Conservation (phyloP, 2,888 invertebrate genomes). For the Troides oblongomaculatus region DNA sequence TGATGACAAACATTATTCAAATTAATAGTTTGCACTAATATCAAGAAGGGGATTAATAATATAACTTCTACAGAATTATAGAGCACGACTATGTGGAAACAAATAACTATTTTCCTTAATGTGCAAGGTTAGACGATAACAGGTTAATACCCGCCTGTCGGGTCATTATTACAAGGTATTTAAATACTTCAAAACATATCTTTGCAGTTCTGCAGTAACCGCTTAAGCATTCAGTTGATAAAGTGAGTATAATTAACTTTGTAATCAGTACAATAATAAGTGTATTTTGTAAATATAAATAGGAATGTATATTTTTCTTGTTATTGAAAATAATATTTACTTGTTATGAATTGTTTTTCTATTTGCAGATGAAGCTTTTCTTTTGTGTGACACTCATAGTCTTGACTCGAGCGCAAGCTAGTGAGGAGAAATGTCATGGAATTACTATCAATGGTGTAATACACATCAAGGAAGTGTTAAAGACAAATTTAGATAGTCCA, state of each 20-base stretch:
- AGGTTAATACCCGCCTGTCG: slow-evolving; percentile 23
- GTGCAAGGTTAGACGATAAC: slow-evolving; percentile 27
- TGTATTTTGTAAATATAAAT: neutral
- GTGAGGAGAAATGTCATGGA: slow-evolving; percentile 37
- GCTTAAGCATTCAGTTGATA: slow-evolving; percentile 15
- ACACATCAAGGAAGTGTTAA: slow-evolving; percentile 44
- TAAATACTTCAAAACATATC: slow-evolving; percentile 12
- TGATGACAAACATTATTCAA: neutral
- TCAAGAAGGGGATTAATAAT: neutral
- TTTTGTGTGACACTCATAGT: slow-evolving; percentile 29
- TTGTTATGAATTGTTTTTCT: neutral
- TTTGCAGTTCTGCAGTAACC: slow-evolving; percentile 15
- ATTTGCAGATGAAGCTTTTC: slow-evolving; percentile 35
- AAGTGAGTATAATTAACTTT: slow-evolving; percentile 14
- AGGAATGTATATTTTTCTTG: neutral
- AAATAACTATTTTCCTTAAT: slow-evolving; percentile 19
- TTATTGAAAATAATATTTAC: neutral
- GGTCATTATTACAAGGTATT: slow-evolving; percentile 12
- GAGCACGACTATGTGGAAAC: neutral
- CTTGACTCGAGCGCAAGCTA: slow-evolving; percentile 29
- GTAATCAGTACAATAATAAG: neutral
- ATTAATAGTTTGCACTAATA: neutral
- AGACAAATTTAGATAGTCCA: slow-evolving; percentile 43
- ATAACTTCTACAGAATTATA: neutral
- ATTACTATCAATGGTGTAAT: slow-evolving; percentile 36